Percentiles rank a stretch among this genome's conserved stretches.
Conservation (phyloP, 2,113 vertebrate species). For the Cryptomyrus ogoouensis region DNA sequence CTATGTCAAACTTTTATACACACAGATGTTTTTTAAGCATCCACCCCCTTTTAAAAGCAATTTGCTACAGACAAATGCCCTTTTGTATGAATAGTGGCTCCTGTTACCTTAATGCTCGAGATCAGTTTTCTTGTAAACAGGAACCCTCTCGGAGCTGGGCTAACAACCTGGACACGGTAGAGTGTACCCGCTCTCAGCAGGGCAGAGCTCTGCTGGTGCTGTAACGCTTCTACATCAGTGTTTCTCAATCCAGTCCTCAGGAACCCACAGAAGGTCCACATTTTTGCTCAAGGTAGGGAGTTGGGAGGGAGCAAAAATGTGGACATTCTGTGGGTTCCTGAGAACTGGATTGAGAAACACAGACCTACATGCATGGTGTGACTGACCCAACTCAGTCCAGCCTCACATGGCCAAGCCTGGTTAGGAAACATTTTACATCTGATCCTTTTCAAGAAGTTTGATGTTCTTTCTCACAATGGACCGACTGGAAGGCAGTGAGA, state of each 20-base stretch:
- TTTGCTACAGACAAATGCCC: background rate
- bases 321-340: background rate
- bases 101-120: background rate
- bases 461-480: background rate
- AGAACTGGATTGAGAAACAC: background rate
- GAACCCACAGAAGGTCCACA: background rate
- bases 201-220: background rate
- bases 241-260: background rate
- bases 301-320: background rate
- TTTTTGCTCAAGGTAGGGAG: background rate
- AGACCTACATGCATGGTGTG: no score
- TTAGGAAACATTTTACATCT: background rate
- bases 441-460: background rate
- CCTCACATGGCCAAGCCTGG: background rate
- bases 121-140: background rate
- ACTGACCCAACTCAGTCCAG: background rate
- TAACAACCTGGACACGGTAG: background rate
- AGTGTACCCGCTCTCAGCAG: background rate
- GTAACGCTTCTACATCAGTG: background rate
- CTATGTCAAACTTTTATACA: background rate
- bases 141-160: background rate
- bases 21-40: background rate
- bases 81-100: background rate
- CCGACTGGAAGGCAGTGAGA: background rate
- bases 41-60: background rate